Evolutionary conservation across 1,140 invertebrate genomes (phyloP), one percentile per base, ranked within the genome.

Genomic region (Drosophila pachea): DNA sequence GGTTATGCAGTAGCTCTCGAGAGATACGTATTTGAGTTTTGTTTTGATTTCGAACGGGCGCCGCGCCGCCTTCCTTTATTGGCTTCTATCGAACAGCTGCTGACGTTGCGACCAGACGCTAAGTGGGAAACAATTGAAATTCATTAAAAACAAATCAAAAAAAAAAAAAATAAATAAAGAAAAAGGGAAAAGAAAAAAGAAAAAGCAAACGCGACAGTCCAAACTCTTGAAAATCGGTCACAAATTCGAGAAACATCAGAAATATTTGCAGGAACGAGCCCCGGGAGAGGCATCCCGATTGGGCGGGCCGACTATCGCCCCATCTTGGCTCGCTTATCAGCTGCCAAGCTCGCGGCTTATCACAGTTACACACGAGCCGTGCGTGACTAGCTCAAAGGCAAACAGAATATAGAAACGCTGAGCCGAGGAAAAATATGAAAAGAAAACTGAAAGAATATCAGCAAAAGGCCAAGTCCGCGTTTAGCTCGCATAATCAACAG

Each of bases 71-170:
- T 16, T 12, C 32, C 52, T 64, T 58, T 58, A 70, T 70, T 70
- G 68, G 48, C 8, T 47, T 48, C 33, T 48, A 47, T 47, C 40
- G 61, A 33, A 29, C 42, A 43, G 42, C 55, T 47, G 55, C 42
- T 58, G 42, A 58, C 55, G 55, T 58, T 7, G 22, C 45, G 22
- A 4, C 2, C 45, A 29, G 32, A 31, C 32, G 42, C 62, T 70
- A 66, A 70, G 58, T 70, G 62, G 54, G 38, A 52, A 47, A 16
- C 71, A 73, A 73, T 73, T 73, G 71, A 73, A 73, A 73, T 73
- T 73, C 67, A 73, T 73, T 73, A 65, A 73, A 73, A 73, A 69
- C 66, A 73, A 73, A 73, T 73, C 67, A 73, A 64, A 73, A 68
- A 22, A 65, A 73, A 69, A 73, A 69, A 59, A 73, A 73, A 73